Percentiles rank a stretch among this genome's conserved stretches.
Conservation (phyloP, 1,140 invertebrate genomes). For the Drosophila bifasciata region DNA sequence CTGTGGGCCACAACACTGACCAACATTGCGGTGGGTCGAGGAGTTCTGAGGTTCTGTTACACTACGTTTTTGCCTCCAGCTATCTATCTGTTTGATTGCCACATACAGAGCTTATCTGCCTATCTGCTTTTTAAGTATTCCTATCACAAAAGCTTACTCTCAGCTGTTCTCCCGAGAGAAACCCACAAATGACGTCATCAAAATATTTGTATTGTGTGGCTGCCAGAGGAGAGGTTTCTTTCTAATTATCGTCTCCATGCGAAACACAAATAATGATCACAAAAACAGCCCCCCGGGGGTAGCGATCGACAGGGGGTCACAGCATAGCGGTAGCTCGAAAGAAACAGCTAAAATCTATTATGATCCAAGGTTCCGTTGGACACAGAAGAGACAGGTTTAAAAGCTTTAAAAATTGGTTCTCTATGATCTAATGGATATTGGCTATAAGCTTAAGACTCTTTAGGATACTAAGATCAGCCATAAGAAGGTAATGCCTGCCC, state of each 20-base stretch:
- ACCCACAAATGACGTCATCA: conserved; percentile 32
- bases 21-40: conserved; percentile 42
- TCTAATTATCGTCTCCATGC: conserved; percentile 36
- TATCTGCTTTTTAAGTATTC: conserved; percentile 1
- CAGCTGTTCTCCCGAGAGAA: conserved; percentile 19
- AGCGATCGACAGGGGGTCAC: conserved; percentile 10
- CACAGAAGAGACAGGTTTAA: too few species aligned
- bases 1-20: conserved; percentile 63
- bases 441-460: too few species aligned
- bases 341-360: too few species aligned
- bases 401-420: too few species aligned
- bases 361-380: too few species aligned
- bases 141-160: conserved; percentile 35
- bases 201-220: conserved; percentile 2
- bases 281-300: conserved; percentile 37
- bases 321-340: conserved; percentile 15
- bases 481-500: not conserved
- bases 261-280: conserved; percentile 32
- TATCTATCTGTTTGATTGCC: not conserved
- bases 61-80: not conserved
- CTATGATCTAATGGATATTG: too few species aligned
- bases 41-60: conserved; percentile 11
- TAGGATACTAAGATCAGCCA: too few species aligned
- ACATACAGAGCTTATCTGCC: conserved; percentile 36
- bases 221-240: conserved; percentile 7